phyloP scores from a whole-genome alignment of 1,140 invertebrate species.

The Anastatus disparis region DNA sequence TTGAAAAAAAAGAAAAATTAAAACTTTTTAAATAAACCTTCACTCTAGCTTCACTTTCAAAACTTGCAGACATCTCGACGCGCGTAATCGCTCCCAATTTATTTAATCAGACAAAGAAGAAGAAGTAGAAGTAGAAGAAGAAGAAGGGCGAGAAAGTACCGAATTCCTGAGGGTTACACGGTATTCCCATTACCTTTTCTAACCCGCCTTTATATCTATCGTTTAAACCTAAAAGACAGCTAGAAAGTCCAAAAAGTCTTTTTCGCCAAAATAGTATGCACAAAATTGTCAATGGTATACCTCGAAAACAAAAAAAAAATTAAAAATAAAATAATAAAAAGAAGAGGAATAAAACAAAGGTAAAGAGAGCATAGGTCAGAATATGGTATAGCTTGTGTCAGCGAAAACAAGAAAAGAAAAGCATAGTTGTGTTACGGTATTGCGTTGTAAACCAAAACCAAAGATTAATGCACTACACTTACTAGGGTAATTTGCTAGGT shows the following conservation, averaged over 20 bases:
- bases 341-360: too few species aligned
- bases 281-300: too few species aligned
- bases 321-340: too few species aligned
- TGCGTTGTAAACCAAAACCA: conserved; percentile 58
- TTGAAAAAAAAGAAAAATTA: conserved; percentile 34
- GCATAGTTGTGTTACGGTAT: too few species aligned
- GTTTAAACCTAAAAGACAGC: too few species aligned
- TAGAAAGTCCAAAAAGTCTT: too few species aligned
- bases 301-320: too few species aligned
- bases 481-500: conserved; percentile 66
- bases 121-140: conserved; percentile 38
- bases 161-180: conserved; percentile 51
- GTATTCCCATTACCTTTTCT: conserved; percentile 55
- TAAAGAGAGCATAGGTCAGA: too few species aligned
- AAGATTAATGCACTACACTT: conserved; percentile 68
- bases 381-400: too few species aligned
- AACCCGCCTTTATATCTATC: too few species aligned
- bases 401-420: too few species aligned
- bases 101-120: conserved; percentile 57
- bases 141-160: conserved; percentile 38
- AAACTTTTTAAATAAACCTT: conserved; percentile 26
- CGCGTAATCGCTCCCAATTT: conserved; percentile 55
- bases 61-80: conserved; percentile 34
- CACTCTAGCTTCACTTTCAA: conserved; percentile 37
- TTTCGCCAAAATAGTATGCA: too few species aligned